Evolutionary conservation across 2,888 invertebrate species (phyloP), one percentile per base, ranked within the genome.

Genomic region (Agrotis ipsilon): DNA sequence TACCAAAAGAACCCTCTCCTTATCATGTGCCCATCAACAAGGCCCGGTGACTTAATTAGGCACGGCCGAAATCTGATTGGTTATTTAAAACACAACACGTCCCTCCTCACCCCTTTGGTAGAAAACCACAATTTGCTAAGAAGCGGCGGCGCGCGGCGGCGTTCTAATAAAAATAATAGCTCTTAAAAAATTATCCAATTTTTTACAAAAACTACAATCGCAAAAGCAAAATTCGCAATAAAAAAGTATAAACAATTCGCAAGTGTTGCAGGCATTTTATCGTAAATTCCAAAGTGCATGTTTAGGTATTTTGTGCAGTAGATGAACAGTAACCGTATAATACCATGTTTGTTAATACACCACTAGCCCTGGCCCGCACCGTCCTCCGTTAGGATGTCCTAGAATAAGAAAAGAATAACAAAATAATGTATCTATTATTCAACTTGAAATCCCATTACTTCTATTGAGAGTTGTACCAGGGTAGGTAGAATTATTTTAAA

Each of bases 321-420:
- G 9, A 21, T n/a, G 14, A 21, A 48, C 18, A 65, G 14, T 46
- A 54, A 45, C 13, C 54, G 54, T 19, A n/a, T 39, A 51, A 68
- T 68, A 58, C 68, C 51, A 69, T 70, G 45, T 32, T 45, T 52
- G 27, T 21, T 13, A n/a, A 46, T 68, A 52, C 51, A 51, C 24
- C 52, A 68, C 9, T 68, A 46, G n/a, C n/a, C 52, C 18, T 39
- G 68, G 18, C 2, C 45, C 16, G 55, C 62, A 45, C 16, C 49
- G 62, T 70, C 55, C 13, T 32, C 49, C 55, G 4, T 18, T 27
- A 27, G 9, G 24, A 69, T 49, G n/a, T 21, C 70, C 70, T 72
- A 72, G 52, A 58, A 69, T 49, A 55, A 61, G 16, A 57, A 24
- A 49, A 51, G 1, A 58, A 54, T 7, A n/a, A 51, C 3, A 46